Base-by-base conservation (phyloP, 1,140 invertebrate species). In the Solenopsis invicta region DNA sequence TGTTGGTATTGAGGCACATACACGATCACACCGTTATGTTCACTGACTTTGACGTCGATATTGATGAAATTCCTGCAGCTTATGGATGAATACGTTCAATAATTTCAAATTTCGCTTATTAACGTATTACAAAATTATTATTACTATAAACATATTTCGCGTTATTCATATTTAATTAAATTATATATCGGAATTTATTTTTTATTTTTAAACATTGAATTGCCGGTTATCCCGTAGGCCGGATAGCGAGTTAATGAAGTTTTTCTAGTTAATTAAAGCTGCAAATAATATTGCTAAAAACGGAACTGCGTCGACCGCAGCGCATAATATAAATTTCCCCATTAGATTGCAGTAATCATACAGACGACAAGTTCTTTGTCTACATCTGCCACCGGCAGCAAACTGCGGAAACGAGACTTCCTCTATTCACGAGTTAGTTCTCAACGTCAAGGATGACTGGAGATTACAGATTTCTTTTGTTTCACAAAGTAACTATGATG, bases 381-480 rank as follows among this genome's bases (percentile, higher is more conserved):
- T 41, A 9, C 52, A 61, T 82, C 64, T 59, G 66, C 74, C 52
- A 29, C 37, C 52, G 37, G 34, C 75, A 24, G 56, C 52, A 34
- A 52, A 67, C 71, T 59, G 29, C 88, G 88, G 88, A 90, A 90
- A 88, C 80, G 74, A 10, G 76, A 62, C 72, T 89, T 89, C 85
- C 85, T 84, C 62, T 61, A 48, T 72, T 85, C 54, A 9, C 50
- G 45, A 56, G 50, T 41, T 41, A 56, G 50, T 41, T 41, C 74
- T 56, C 52, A 45, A 13, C 74, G 12, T 56, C 85, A 67, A 75
- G 69, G 77, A 77, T 21, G 76, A 16, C 56, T 45, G 80, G 80
- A 88, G 66, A 75, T 89, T 86, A 89, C 89, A 89, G 84, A 89
- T 89, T 85, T 88, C 88, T 89, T 89, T 89, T 84, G 87, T 89